These are phyloP conservation scores for Ophion slaviceki DNA, from an alignment of 2,888 invertebrate species.

Conservation along the genomic window DNA sequence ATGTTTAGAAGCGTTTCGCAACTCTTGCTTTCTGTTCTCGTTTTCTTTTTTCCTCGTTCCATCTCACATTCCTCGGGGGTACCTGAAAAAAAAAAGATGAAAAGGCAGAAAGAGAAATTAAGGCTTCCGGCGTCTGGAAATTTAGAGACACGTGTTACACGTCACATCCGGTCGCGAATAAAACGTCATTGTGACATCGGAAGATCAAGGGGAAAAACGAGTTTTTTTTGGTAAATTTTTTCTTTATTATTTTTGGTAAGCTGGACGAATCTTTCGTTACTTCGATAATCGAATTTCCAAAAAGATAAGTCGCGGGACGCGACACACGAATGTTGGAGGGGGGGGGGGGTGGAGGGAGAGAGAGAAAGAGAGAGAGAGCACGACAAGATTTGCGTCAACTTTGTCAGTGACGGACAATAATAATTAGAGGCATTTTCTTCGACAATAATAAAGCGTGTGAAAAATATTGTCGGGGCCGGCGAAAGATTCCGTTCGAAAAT, in stretches of 20 bases:
- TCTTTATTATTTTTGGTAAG: background rate
- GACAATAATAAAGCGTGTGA: constrained; percentile 66
- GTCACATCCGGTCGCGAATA: constrained; percentile 11
- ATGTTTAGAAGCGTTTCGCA: too few relatives aligned
- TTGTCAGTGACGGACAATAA: constrained; percentile 69
- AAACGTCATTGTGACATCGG: constrained; percentile 37
- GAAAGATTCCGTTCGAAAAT: background rate
- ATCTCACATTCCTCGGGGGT: constrained; percentile 64
- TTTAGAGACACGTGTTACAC: constrained; percentile 19
- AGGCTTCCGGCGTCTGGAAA: constrained; percentile 24
- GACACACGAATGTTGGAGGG: too few relatives aligned
- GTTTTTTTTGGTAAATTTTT: background rate
- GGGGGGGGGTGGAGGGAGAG: too few relatives aligned
- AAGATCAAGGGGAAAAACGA: constrained; percentile 14
- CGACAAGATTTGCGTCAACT: constrained; percentile 43
- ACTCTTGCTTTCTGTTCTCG: constrained; percentile 6
- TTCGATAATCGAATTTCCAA: background rate
- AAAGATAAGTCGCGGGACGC: too few relatives aligned
- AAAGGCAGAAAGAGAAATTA: too few relatives aligned
- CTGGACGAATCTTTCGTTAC: background rate
- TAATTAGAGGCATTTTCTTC: constrained; percentile 64
- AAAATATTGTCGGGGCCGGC: constrained; percentile 52
- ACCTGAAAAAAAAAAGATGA: constrained; percentile 37
- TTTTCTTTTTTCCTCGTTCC: constrained; percentile 22
- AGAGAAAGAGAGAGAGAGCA: background rate